phyloP scores from a whole-genome alignment of 1,140 invertebrate species.

The Bactericera cockerelli region DNA sequence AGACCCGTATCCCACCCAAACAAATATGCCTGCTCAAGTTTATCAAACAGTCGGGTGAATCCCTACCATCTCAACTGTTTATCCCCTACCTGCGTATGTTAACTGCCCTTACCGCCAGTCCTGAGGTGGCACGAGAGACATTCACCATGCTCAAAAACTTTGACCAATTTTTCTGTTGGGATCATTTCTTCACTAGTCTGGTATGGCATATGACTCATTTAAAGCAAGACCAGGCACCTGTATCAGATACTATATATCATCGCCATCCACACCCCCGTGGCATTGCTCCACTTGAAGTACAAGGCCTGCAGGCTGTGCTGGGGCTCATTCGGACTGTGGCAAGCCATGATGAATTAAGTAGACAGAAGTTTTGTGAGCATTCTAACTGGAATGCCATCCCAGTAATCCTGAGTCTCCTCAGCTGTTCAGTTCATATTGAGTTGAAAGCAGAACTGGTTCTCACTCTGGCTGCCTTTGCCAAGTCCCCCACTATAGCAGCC shows the following conservation, averaged over 20 bases:
- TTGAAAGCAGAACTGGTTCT: constrained; percentile 69
- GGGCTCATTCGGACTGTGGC: constrained; percentile 60
- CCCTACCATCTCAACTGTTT: constrained; percentile 69
- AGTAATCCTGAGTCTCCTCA: constrained; percentile 62
- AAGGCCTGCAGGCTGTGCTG: constrained; percentile 67
- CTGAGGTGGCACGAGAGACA: constrained; percentile 55
- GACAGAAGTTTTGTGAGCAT: constrained; percentile 68
- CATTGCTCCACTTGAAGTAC: constrained; percentile 71
- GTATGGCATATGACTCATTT: constrained; percentile 34
- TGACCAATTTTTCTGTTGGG: constrained; percentile 41
- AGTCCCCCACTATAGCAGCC: constrained; percentile 52
- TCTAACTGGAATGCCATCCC: constrained; percentile 66
- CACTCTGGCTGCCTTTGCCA: constrained; percentile 59
- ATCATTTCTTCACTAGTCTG: constrained; percentile 59
- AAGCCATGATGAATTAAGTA: constrained; percentile 55
- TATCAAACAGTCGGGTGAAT: constrained; percentile 68
- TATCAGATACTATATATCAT: constrained; percentile 45
- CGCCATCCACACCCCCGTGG: constrained; percentile 38
- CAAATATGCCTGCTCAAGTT: constrained; percentile 73
- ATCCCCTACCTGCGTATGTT: constrained; percentile 78
- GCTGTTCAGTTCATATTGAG: constrained; percentile 66
- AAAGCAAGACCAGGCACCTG: constrained; percentile 44
- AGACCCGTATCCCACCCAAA: not conserved
- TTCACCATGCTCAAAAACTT: constrained; percentile 70
- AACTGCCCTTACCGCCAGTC: constrained; percentile 56